Evolutionary conservation across 2,113 vertebrate species (phyloP), one percentile per base, ranked within the genome.

Genomic region (Oryzias curvinotus): DNA sequence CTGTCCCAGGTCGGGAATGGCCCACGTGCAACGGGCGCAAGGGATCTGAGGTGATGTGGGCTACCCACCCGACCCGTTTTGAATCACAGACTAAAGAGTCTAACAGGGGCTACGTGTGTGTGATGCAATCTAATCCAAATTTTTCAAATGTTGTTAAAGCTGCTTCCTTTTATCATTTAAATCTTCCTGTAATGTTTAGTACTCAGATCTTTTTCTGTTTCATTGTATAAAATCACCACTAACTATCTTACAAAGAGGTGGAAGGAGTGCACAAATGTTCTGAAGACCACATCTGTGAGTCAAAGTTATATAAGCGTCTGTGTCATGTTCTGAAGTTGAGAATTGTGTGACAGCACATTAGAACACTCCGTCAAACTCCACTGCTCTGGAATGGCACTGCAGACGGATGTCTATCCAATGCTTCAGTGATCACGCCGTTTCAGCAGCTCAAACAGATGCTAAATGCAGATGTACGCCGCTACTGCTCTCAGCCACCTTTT

Each of bases 331-430:
- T 62, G 41, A 18, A 57, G 72, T 71, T 67, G 77, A 57, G 63
- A 68, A 79, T 62, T 58, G 79, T 64, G 78, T 83, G 81, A 88
- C 86, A 85, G 83, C 77, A 53, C 41, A 72, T 84, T 82, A 83
- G 86, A 85, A 81, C 84, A 54, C 44, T 62, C 57, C 56, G 83
- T 82, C 60, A 42, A 80, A 81, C 85, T 83, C 75, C 57, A 21
- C 57, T 47, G 81, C 82, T 80, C 78, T 75, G 75, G 81, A 82
- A 73, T 76, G 76, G 74, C 65, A 70, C 80, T 75, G 78, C 85
- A 88, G 88, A 90, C 82, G 85, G 80, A 81, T 79, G 81, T 81
- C 72, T 79, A 69, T 85, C 83, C 67, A 67, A 80, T 41, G 78
- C 86, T 72, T 69, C 67, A 65, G 68, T 65, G 66, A 73, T 45